Evolutionary conservation across 2,888 invertebrate species (phyloP), one percentile per base, ranked within the genome.

Genomic region (Oasisia sp.): DNA sequence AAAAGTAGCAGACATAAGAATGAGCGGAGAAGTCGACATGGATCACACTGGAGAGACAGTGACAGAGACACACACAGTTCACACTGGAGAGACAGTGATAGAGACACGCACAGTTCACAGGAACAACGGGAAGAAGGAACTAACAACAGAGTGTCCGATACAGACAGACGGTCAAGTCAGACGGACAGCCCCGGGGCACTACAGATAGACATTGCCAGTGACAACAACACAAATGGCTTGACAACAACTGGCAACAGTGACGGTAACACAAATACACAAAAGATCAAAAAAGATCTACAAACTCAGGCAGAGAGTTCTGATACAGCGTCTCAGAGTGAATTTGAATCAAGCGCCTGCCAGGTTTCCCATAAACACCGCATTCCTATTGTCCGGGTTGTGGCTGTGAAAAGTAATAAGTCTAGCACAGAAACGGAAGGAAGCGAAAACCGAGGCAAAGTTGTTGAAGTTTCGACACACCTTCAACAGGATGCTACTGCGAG

Each of bases 21-120:
- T 74, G 74, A 27, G 7, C 19, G 74, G 74, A 74, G 74, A 74
- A 74, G 74, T 27, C 74, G n/a, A n/a, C 74, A 74, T 74, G 74
- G 74, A 5, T 74, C 74, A 7, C 74, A 19, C n/a, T 19, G 19
- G 14, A 27, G 27, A 19, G 74, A 74, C 14, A 74, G 27, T 7
- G 27, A n/a, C 11, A 92, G 89, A 44, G 92, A 92, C 14, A 92
- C 32, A 89, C 44, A 58, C 38, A 38, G 74, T 27, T 74, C 74
- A 7, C 74, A 19, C n/a, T 19, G 19, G 14, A 27, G 27, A 19
- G 74, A 74, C 14, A 74, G 27, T 7, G 27, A n/a, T n/a, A 92
- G 89, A 44, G 92, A 92, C 14, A 92, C 32, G 38, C 44, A 58
- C 32, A 90, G 91, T 74, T 92, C 92, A 27, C 89, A 32, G 32